phyloP scores from a whole-genome alignment of 92 coral and sea anemone genomes.

The Anthopleura xanthogrammica region DNA sequence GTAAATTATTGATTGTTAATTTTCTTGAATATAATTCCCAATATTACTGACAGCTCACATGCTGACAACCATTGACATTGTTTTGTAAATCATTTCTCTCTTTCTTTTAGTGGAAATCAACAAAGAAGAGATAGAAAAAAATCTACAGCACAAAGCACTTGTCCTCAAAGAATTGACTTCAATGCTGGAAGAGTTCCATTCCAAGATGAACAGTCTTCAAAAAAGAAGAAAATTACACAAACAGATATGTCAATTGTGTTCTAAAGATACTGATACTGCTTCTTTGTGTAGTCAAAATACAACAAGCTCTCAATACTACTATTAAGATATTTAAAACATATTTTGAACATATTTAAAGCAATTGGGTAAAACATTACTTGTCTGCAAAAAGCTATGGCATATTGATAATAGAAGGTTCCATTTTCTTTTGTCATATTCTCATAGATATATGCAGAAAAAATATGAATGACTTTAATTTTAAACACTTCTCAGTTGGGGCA shows the following conservation, averaged over 20 bases:
- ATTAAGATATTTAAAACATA: neutral
- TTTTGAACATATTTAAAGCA: too few species aligned
- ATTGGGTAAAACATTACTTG: too few species aligned
- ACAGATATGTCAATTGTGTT: neutral
- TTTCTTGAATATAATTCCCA: too few species aligned
- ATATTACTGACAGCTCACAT: neutral
- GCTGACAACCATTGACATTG: neutral
- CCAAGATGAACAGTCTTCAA: slow-evolving; percentile 19
- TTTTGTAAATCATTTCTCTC: neutral
- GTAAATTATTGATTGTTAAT: too few species aligned
- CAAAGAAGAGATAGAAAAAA: neutral
- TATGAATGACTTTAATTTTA: too few species aligned
- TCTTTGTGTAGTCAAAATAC: neutral
- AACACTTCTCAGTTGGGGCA: too few species aligned
- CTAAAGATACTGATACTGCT: neutral
- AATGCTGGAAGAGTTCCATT: slow-evolving; percentile 18
- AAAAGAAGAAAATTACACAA: slow-evolving; percentile 4
- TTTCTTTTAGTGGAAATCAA: neutral
- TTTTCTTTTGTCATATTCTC: too few species aligned
- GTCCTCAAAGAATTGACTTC: slow-evolving; percentile 2
- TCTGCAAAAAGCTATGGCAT: too few species aligned
- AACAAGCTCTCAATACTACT: neutral
- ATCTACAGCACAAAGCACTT: slow-evolving; percentile 4
- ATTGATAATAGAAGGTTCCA: too few species aligned
- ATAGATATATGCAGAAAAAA: too few species aligned